Evolutionary conservation across 2,888 invertebrate genomes (phyloP).

Genomic region (Orchesellides sinensis): DNA sequence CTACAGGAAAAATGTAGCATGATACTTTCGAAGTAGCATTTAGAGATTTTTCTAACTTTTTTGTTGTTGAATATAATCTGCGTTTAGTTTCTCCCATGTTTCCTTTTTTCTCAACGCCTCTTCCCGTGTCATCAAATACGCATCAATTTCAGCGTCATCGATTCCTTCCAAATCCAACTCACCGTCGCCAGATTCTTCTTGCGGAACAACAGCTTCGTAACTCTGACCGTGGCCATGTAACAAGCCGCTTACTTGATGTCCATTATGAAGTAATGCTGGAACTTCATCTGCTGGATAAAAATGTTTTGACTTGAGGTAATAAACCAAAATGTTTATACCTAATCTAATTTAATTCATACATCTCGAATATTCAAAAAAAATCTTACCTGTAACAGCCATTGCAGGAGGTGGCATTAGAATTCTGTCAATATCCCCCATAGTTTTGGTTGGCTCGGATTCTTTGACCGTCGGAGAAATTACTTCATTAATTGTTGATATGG

Average conservation of each 20-base stretch:
- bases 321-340: too few species aligned
- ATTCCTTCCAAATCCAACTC: slow-evolving; percentile 85
- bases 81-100: slow-evolving; percentile 93
- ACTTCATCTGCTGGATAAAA: too few species aligned
- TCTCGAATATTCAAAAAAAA: neutral
- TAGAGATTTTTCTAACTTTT: slow-evolving; percentile 83
- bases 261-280: too few species aligned
- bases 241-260: neutral
- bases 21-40: too few species aligned
- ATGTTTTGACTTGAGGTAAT: too few species aligned
- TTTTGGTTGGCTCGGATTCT: too few species aligned
- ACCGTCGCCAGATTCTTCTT: slow-evolving; percentile 74
- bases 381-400: slow-evolving; percentile 5
- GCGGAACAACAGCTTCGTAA: neutral
- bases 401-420: slow-evolving; percentile 74
- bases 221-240: neutral
- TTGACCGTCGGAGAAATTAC: slow-evolving; percentile 76
- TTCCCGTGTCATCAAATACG: slow-evolving; percentile 88
- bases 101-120: slow-evolving; percentile 89
- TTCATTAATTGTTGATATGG: slow-evolving; percentile 78
- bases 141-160: slow-evolving; percentile 94
- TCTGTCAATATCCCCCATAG: slow-evolving; percentile 67
- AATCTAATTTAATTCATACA: too few species aligned
- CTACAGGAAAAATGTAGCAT: too few species aligned
- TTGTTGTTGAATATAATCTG: slow-evolving; percentile 89